phyloP scores from a whole-genome alignment of 2,797 vertebrate species.

The Chanos chanos region DNA sequence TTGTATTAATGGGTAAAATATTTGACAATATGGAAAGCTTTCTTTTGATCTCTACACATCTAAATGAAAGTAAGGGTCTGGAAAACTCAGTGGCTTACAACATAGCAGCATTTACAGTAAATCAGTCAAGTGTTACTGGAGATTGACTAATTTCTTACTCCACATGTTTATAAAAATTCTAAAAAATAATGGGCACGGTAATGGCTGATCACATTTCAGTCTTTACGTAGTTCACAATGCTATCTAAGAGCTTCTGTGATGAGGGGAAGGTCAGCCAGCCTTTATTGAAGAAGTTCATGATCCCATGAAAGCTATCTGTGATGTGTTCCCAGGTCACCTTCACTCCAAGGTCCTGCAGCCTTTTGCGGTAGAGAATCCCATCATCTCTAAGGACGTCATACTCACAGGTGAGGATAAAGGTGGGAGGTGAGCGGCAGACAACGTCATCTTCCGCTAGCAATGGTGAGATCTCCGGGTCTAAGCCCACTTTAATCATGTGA shows the following conservation, averaged over 20 bases:
- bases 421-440: constrained; percentile 65
- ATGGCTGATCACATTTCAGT: constrained; percentile 6
- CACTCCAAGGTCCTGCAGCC: constrained; percentile 71
- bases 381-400: constrained; percentile 79
- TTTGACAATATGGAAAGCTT: no score
- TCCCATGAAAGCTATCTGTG: constrained; percentile 77
- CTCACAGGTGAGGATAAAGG: constrained; percentile 82
- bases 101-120: no score
- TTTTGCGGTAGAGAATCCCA: constrained; percentile 79
- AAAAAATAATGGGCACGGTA: no score
- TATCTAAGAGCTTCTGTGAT: constrained; percentile 55
- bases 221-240: constrained; percentile 66
- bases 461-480: constrained; percentile 65
- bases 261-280: constrained; percentile 56
- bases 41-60: no score
- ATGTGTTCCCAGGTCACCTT: constrained; percentile 78
- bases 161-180: no score
- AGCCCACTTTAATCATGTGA: neutral
- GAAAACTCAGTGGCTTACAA: no score
- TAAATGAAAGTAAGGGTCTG: no score
- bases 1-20: no score
- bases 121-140: no score
- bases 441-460: constrained; percentile 70
- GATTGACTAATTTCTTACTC: no score
- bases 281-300: constrained; percentile 54